Evolutionary conservation across 2,888 invertebrate species (phyloP).

Genomic region (Caenorhabditis japonica): DNA sequence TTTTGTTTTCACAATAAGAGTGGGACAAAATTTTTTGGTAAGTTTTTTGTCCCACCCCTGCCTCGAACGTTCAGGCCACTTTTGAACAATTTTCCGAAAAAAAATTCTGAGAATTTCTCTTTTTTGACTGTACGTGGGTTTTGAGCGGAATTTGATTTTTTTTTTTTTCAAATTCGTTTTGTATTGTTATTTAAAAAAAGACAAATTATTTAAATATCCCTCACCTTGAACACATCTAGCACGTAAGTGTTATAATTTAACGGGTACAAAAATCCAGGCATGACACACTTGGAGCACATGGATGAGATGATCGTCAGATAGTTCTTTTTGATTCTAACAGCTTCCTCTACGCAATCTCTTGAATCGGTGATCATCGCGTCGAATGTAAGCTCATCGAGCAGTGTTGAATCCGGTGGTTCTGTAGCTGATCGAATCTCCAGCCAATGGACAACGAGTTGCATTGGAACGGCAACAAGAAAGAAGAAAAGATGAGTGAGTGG

Average conservation of each 20-base stretch:
- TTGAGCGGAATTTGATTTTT: too few species aligned
- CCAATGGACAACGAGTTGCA: constrained; percentile 94
- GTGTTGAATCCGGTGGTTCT: constrained; percentile 81
- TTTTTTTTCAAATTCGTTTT: too few species aligned
- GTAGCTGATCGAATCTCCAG: constrained; percentile 43
- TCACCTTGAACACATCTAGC: constrained; percentile 52
- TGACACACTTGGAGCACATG: constrained; percentile 46
- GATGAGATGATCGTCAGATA: constrained; percentile 42
- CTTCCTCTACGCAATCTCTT: constrained; percentile 89
- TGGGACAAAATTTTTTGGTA: too few species aligned
- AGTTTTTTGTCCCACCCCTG: too few species aligned
- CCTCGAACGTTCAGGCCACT: too few species aligned
- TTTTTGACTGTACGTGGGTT: too few species aligned
- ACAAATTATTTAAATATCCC: too few species aligned
- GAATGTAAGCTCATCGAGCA: constrained; percentile 68
- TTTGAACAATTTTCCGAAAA: too few species aligned
- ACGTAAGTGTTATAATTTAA: constrained; percentile 50
- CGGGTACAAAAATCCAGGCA: constrained; percentile 48
- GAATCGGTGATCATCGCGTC: constrained; percentile 86
- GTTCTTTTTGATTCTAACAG: constrained; percentile 80
- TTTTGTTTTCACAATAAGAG: too few species aligned
- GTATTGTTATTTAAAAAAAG: too few species aligned
- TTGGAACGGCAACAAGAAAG: constrained; percentile 87
- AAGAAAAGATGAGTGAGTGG: constrained; percentile 88
- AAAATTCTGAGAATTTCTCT: too few species aligned